Conservation (phyloP, 2,113 vertebrate species). For the Dipodomys merriami region DNA sequence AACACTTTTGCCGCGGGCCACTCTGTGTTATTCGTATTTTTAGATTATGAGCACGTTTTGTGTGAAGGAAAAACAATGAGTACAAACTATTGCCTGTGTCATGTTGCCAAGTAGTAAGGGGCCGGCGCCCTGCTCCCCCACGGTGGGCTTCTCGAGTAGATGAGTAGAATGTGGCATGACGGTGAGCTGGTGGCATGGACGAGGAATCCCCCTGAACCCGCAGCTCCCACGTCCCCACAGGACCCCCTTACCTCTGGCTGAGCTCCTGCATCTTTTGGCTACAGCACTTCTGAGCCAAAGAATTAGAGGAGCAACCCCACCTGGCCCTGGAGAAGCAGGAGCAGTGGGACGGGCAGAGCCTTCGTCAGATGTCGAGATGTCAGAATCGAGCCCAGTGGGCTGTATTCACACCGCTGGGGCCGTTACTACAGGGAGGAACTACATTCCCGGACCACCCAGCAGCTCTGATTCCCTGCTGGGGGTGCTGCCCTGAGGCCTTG, state of each 20-base stretch:
- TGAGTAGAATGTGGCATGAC: background rate
- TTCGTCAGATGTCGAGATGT: background rate
- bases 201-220: background rate
- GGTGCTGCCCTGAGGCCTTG: too few relatives aligned
- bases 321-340: background rate
- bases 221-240: background rate
- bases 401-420: too few relatives aligned
- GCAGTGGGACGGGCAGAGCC: background rate
- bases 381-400: too few relatives aligned
- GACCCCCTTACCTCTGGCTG: too few relatives aligned
- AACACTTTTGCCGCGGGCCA: constrained; percentile 10
- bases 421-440: too few relatives aligned
- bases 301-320: background rate
- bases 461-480: too few relatives aligned
- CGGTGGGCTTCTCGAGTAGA: background rate
- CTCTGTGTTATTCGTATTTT: constrained; percentile 45
- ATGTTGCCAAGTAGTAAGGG: background rate
- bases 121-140: background rate
- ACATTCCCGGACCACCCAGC: too few relatives aligned
- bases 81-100: background rate
- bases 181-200: background rate
- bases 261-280: background rate
- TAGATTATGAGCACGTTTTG: constrained; percentile 45
- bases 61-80: constrained; percentile 18
- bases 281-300: background rate